Base-by-base conservation (phyloP, 1,140 invertebrate genomes). In the Tribolium madens region DNA sequence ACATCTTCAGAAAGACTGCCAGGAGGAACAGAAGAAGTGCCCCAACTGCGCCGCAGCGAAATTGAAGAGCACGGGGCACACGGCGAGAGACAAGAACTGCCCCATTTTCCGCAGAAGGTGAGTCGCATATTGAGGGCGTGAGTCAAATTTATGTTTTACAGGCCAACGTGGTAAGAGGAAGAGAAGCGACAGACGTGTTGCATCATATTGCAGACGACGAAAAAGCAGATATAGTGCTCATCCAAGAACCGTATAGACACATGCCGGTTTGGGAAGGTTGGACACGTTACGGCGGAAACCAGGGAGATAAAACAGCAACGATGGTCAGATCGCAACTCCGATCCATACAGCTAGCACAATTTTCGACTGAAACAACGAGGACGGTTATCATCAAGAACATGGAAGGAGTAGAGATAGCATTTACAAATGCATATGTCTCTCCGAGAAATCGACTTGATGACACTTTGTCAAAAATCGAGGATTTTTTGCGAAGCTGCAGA, bases 241-340 rank as follows among this genome's bases (percentile, higher is more conserved):
- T 68, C 10, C 73, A 69, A 14, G 57, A 69, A 53, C 26, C 73
- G 15, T 75, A 36, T 14, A 26, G 33, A 4, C 17, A 5, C 12
- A 33, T 70, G 12, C 13, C 50, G 14, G 15, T 2, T 7, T 75
- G 57, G 31, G n/a, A 2, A 6, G 52, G 53, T 6, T 69, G 57
- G 73, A 15, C 2, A n/a, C 4, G 42, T 6, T 47, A 47, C 68
- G 42, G 68, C 9, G 26, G 13, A 3, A n/a, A 26, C 10, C 3
- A 26, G 1, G 10, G 2, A 1, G 64, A 42, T 10, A 71, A 71
- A 13, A 15, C 36, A 2, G n/a, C 46, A 17, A 71, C 68, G 10
- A 15, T 46, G 68, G 36, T 71, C 1, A 71, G 36, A 33, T 3
- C 68, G 3, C 9, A 17, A 21, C 1, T 14, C 1, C n/a, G 9